These are phyloP conservation scores for Pseudorhombus dupliciocellatus DNA, from an alignment of 2,113 vertebrate species.

Conservation along the genomic window DNA sequence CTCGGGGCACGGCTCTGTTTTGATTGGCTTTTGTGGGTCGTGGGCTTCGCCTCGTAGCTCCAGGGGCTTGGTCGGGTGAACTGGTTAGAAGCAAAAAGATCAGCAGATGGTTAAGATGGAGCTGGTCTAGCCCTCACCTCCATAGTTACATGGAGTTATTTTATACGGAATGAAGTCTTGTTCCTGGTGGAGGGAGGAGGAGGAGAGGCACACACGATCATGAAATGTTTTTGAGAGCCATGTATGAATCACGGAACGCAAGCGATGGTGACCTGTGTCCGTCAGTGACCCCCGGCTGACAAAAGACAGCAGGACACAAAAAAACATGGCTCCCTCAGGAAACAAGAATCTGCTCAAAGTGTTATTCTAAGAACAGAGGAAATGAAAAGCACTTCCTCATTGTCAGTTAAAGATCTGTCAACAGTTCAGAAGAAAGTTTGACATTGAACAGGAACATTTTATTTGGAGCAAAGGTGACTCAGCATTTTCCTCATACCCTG, in stretches of 20 bases:
- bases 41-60: slow-evolving; percentile 75
- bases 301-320: slow-evolving; percentile 2
- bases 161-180: too few relatives aligned
- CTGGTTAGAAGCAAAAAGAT: slow-evolving; percentile 31
- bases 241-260: neutral
- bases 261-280: slow-evolving; percentile 3
- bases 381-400: slow-evolving; percentile 42
- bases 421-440: neutral
- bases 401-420: slow-evolving; percentile 12
- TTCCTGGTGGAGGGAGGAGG: too few relatives aligned
- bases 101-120: neutral
- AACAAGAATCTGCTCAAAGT: slow-evolving; percentile 16
- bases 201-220: neutral
- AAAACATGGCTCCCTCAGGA: neutral
- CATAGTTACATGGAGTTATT: too few relatives aligned
- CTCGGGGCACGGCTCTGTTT: slow-evolving; percentile 87
- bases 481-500: neutral
- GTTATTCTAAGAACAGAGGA: slow-evolving; percentile 36
- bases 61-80: slow-evolving; percentile 49
- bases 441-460: neutral
- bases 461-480: neutral
- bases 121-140: neutral
- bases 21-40: slow-evolving; percentile 88
- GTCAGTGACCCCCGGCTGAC: slow-evolving; percentile 5
- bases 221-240: neutral